Evolutionary conservation across 2,888 invertebrate genomes (phyloP), one percentile per base, ranked within the genome.

Genomic region (Cheiracanthium punctorium): DNA sequence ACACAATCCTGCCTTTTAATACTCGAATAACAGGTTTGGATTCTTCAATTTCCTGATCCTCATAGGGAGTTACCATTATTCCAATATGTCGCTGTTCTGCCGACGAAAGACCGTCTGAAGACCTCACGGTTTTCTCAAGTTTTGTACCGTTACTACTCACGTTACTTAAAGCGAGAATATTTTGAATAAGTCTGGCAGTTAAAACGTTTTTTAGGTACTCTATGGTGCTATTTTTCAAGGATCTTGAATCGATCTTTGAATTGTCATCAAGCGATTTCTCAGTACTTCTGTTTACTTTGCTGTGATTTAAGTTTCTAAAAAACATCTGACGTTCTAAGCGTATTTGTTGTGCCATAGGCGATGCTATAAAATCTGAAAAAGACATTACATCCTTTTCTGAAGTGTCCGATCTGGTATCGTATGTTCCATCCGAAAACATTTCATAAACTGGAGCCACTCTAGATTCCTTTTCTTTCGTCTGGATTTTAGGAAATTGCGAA

Each of bases 71-170:
- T 8, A 87, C 81, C 12, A 87, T 67, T 20, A 87, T 77, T 0
- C 87, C 87, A 41, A 74, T 71, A 14, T 87, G 87, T 0, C 81
- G 71, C 37, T 87, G 87, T 24, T 87, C 87, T 4, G 87, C 81
- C 0, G 75, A 52, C 5, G 70, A 30, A 14, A 85, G 17, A 20
- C 29, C 5, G 0, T 84, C 84, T 20, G 37, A 8, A 8, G 72
- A 58, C n/a, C 71, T 70, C 0, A 48, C 41, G 14, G 82, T 28
- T 12, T 33, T 41, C 0, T 41, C 29, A 24, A 5, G 1, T 24
- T 24, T 58, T 7, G 33, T 4, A 10, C 43, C 28, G 29, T 33
- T 41, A 0, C 24, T 24, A 1, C 20, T 65, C 29, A 29, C n/a
- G 37, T 67, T 72, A 1, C 30, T 52, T 20, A 73, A n/a, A 33